Percentiles rank a stretch among this genome's conserved stretches.
These are phyloP conservation scores for Anadara kagoshimensis DNA, from an alignment of 1,140 invertebrate species.

Conservation along the genomic window DNA sequence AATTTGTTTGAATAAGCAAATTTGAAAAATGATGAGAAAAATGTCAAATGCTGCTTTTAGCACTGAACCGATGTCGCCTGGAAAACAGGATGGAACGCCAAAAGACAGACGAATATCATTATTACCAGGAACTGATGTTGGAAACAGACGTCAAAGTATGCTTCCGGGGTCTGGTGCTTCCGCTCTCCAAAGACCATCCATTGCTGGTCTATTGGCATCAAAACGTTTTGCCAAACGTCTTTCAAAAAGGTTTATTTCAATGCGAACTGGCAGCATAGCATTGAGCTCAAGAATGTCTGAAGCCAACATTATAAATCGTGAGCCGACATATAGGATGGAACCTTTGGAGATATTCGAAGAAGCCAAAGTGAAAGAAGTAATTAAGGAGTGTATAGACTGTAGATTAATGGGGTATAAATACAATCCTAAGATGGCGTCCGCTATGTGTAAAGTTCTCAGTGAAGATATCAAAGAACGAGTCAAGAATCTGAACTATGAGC, in stretches of 20 bases:
- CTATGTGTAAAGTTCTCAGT: slow-evolving; percentile 41
- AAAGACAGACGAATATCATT: too few relatives aligned
- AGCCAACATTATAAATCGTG: slow-evolving; percentile 32
- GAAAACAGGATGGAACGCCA: too few relatives aligned
- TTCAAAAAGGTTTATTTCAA: slow-evolving; percentile 22
- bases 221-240: slow-evolving; percentile 55
- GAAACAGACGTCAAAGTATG: too few relatives aligned
- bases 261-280: slow-evolving; percentile 18
- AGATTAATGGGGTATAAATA: slow-evolving; percentile 24
- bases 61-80: too few relatives aligned
- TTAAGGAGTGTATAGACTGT: background rate
- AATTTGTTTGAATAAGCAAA: too few relatives aligned
- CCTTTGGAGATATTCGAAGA: slow-evolving; percentile 42
- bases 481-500: slow-evolving; percentile 48
- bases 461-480: slow-evolving; percentile 52
- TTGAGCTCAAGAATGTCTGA: slow-evolving; percentile 12
- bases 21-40: too few relatives aligned
- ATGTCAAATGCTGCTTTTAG: too few relatives aligned
- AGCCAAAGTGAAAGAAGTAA: slow-evolving; percentile 17
- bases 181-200: slow-evolving; percentile 33
- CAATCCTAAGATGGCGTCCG: slow-evolving; percentile 27
- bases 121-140: too few relatives aligned
- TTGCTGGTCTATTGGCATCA: slow-evolving; percentile 53
- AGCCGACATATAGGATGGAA: slow-evolving; percentile 60
- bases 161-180: too few relatives aligned